Percentiles rank a stretch among this genome's conserved stretches.
Evolutionary conservation across 2,797 vertebrate genomes (phyloP).

Genomic region (Phataginus tetradactyla): DNA sequence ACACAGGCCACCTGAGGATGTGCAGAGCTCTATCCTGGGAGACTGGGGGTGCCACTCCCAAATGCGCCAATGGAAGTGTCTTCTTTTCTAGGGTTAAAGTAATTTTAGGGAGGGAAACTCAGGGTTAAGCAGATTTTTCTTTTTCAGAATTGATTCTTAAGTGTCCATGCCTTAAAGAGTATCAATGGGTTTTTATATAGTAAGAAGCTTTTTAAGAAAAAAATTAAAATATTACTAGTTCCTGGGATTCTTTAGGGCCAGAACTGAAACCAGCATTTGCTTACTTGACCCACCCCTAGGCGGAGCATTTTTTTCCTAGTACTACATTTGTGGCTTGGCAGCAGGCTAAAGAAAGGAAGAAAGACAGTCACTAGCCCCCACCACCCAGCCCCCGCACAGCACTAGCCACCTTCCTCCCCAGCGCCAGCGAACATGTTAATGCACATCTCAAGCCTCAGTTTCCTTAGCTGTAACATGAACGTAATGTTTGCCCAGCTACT

Average conservation of each 20-base stretch:
- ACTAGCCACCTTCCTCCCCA: not conserved
- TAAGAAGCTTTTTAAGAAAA: not conserved
- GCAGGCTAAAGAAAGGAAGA: not conserved
- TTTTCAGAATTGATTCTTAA: not conserved
- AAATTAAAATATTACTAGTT: not conserved
- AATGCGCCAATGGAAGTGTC: not conserved
- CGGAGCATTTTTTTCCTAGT: not conserved
- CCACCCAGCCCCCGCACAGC: not conserved
- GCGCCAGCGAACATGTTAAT: not conserved
- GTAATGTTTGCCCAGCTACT: not conserved
- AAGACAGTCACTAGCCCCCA: not conserved
- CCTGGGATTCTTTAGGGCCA: not conserved
- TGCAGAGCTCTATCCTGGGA: not conserved
- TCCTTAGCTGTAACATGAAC: conserved; percentile 3
- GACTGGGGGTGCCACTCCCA: too few species aligned
- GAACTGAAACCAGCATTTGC: not conserved
- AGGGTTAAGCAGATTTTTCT: not conserved
- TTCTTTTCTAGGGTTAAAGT: conserved; percentile 15
- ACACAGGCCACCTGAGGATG: not conserved
- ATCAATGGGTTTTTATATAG: not conserved
- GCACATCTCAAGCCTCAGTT: not conserved
- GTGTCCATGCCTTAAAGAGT: not conserved
- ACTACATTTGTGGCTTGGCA: not conserved
- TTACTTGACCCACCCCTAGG: not conserved
- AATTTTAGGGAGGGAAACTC: not conserved